Conservation (phyloP, 2,113 vertebrate species). For the Thomomys bottae region DNA sequence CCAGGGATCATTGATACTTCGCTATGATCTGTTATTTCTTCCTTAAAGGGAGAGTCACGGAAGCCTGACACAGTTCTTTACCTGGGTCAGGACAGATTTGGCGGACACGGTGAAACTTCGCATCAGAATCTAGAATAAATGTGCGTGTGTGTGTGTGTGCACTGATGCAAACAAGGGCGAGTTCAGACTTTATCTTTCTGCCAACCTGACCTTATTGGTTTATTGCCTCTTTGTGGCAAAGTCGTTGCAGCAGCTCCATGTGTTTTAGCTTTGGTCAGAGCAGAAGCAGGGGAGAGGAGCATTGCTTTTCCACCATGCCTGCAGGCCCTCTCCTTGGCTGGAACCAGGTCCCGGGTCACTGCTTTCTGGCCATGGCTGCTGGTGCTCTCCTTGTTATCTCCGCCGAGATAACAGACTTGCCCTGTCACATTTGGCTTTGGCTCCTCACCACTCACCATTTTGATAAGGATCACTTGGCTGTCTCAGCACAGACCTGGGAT, state of each 20-base stretch:
- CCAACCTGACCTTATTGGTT: fast-evolving
- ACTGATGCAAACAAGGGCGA: not conserved
- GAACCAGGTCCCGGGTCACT: not conserved
- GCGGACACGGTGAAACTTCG: not conserved
- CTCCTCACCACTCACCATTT: fast-evolving
- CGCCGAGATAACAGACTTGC: not conserved
- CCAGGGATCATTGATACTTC: fast-evolving
- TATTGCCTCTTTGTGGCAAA: fast-evolving
- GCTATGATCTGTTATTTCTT: not conserved
- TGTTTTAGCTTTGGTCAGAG: not conserved
- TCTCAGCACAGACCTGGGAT: not conserved
- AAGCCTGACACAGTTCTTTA: not conserved
- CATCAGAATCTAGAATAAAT: not conserved
- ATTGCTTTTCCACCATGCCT: not conserved
- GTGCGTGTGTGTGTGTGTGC: fast-evolving
- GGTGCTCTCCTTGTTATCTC: too few species aligned
- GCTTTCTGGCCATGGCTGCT: too few species aligned
- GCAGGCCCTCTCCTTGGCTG: not conserved
- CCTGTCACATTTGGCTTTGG: fast-evolving
- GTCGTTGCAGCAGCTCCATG: not conserved
- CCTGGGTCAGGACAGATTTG: not conserved
- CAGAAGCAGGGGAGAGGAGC: not conserved
- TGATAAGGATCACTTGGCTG: fast-evolving
- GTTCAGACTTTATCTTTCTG: not conserved
- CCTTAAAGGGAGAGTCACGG: fast-evolving